These are phyloP conservation scores for Patiria pectinifera DNA, from an alignment of 53 echinoderm and acorn worm species.

Conservation along the genomic window DNA sequence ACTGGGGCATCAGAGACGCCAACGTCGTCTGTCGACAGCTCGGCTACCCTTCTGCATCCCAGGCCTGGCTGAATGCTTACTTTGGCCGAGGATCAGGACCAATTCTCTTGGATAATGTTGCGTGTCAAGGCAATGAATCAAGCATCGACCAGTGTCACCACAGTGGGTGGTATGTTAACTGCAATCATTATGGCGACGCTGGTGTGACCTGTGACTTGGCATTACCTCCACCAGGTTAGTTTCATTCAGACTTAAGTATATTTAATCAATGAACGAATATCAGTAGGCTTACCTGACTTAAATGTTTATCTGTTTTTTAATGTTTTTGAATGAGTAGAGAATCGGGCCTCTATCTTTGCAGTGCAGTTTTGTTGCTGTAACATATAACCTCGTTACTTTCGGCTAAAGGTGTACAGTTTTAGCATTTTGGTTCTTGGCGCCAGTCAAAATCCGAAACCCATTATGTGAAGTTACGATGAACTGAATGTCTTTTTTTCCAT, in stretches of 20 bases:
- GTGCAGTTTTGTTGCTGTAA: too few species aligned
- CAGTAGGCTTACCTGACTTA: too few species aligned
- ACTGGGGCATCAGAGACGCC: conserved; percentile 30
- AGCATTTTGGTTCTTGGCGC: too few species aligned
- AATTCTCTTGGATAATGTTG: conserved; percentile 37
- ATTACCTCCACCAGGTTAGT: neutral
- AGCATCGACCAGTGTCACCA: conserved; percentile 17
- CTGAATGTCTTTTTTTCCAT: too few species aligned
- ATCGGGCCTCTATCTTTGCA: too few species aligned
- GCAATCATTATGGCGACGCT: conserved; percentile 45
- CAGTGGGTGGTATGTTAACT: conserved; percentile 32
- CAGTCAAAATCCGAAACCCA: too few species aligned
- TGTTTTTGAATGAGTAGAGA: too few species aligned
- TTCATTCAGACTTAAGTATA: neutral
- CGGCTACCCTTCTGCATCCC: conserved; percentile 42
- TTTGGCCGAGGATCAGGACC: conserved; percentile 59
- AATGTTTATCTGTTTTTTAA: too few species aligned
- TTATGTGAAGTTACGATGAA: too few species aligned
- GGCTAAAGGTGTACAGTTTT: too few species aligned
- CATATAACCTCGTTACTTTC: too few species aligned
- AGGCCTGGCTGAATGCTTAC: conserved; percentile 7
- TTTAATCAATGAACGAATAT: neutral
- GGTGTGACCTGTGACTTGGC: conserved; percentile 24
- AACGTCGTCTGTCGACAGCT: conserved; percentile 59
- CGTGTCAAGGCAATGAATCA: conserved; percentile 44